A percentile compares a stretch with the other conserved stretches of the same genome.
These are phyloP conservation scores for Gymnocephalus cernua DNA, from an alignment of 2,113 vertebrate genomes.

Conservation along the genomic window DNA sequence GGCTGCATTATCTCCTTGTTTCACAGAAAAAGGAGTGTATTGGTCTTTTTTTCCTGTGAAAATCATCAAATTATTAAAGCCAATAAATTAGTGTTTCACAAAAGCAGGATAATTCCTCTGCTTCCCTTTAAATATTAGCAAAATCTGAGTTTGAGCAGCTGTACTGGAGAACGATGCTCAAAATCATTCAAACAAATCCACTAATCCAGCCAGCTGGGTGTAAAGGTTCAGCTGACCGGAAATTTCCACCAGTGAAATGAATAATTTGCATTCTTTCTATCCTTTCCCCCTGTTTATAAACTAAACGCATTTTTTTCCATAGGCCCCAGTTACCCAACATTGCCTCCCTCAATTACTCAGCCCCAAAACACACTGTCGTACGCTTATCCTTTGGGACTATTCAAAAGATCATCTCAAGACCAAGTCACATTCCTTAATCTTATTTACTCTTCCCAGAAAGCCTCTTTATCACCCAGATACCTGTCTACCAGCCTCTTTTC, in stretches of 20 bases:
- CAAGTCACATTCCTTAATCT: slow-evolving; percentile 26
- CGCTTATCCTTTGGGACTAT: slow-evolving; percentile 19
- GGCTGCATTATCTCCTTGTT: no score
- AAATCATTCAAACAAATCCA: slow-evolving; percentile 4
- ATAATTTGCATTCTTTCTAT: slow-evolving; percentile 44
- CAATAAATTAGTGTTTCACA: not conserved
- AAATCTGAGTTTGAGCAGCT: not conserved
- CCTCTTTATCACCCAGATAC: slow-evolving; percentile 34
- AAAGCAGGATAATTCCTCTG: no score
- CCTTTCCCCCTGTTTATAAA: slow-evolving; percentile 45
- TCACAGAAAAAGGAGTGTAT: not conserved
- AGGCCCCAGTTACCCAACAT: slow-evolving; percentile 32
- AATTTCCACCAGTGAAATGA: not conserved
- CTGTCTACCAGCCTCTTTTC: slow-evolving; percentile 18
- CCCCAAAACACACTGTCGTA: slow-evolving; percentile 18
- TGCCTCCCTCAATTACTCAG: slow-evolving; percentile 62
- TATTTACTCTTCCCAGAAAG: slow-evolving; percentile 35
- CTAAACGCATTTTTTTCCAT: slow-evolving; percentile 49
- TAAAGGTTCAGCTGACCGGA: slow-evolving; percentile 18
- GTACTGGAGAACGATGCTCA: not conserved
- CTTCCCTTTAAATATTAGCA: no score
- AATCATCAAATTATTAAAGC: not conserved
- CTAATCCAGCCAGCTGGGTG: slow-evolving; percentile 18
- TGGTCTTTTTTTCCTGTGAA: not conserved
- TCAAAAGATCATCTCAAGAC: slow-evolving; percentile 30